Conservation (phyloP, 1,140 invertebrate genomes). For the Aphelenchoides avenae region DNA sequence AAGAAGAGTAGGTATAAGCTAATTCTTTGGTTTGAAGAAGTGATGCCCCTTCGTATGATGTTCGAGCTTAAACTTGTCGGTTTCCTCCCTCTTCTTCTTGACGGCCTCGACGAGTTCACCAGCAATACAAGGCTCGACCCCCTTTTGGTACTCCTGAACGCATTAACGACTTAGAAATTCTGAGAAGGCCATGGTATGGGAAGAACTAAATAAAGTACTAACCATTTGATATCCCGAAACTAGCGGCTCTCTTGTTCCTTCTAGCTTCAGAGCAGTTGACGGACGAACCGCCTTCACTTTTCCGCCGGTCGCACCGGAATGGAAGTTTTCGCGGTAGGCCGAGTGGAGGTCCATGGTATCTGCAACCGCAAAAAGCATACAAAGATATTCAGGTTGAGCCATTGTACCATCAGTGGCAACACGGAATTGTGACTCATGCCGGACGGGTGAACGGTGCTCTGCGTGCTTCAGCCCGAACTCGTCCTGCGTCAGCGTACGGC, state of each 20-base stretch:
- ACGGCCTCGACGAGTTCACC: too few relatives aligned
- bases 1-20: too few relatives aligned
- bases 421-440: constrained; percentile 2
- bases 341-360: constrained; percentile 28
- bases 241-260: constrained; percentile 14
- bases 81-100: too few relatives aligned
- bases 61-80: too few relatives aligned
- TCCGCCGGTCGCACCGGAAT: neutral
- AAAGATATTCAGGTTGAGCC: neutral
- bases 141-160: too few relatives aligned
- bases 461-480: constrained; percentile 5
- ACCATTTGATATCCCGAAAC: constrained; percentile 29
- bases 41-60: too few relatives aligned
- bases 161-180: too few relatives aligned
- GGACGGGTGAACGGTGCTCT: neutral
- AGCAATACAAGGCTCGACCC: too few relatives aligned
- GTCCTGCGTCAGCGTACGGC: neutral
- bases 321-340: constrained; percentile 26
- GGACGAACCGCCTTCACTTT: constrained; percentile 31
- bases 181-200: too few relatives aligned
- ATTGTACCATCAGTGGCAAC: neutral
- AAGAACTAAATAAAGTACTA: neutral
- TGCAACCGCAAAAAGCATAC: constrained; percentile 15
- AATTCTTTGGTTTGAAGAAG: too few relatives aligned
- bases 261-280: constrained; percentile 26